Conservation (phyloP, 1,140 invertebrate genomes). For the Zaprionus davidi region DNA sequence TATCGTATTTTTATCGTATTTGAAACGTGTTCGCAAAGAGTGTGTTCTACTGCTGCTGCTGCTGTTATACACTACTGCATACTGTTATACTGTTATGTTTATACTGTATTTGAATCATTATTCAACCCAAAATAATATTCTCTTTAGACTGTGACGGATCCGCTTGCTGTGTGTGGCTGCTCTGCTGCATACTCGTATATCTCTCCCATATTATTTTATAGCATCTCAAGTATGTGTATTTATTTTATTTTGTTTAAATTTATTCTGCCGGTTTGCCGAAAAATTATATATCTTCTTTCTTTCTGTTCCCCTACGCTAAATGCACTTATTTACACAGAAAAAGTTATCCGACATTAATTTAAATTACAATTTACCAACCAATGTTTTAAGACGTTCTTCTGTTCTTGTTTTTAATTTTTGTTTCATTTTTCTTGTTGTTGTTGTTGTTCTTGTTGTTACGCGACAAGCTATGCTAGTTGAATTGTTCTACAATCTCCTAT, state of each 20-base stretch:
- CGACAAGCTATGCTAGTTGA: conserved; percentile 61
- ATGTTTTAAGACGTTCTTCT: not conserved
- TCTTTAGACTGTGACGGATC: conserved; percentile 66
- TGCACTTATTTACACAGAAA: conserved; percentile 70
- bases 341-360: conserved; percentile 27
- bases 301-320: conserved; percentile 50
- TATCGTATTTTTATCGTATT: conserved; percentile 25
- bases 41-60: conserved; percentile 26
- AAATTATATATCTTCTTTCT: conserved; percentile 34
- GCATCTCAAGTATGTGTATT: conserved; percentile 13
- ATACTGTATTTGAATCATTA: conserved; percentile 22
- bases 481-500: conserved; percentile 63
- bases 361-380: conserved; percentile 19
- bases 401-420: not conserved
- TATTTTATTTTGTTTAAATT: conserved; percentile 27
- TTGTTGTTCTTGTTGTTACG: conserved; percentile 11
- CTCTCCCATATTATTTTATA: conserved; percentile 7
- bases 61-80: conserved; percentile 11
- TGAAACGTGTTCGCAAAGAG: conserved; percentile 44
- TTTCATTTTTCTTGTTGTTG: not conserved
- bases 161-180: conserved; percentile 57
- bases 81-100: conserved; percentile 29
- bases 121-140: conserved; percentile 23
- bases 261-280: too few species aligned
- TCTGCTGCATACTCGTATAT: conserved; percentile 6